Conservation (phyloP, 2,888 invertebrate genomes). For the Matsumyia berberina region DNA sequence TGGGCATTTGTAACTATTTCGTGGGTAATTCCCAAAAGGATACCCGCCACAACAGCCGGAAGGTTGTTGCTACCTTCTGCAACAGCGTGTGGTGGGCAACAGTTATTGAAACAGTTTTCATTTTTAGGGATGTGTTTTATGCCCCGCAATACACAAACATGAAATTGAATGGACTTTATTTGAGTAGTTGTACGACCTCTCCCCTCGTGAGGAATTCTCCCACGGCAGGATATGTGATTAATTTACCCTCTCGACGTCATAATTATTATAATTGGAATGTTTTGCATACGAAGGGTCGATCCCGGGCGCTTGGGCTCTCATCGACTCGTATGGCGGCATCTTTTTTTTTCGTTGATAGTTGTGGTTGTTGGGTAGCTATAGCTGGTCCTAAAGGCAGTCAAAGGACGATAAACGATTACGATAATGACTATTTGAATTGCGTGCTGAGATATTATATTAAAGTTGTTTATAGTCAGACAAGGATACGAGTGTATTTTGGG, state of each 20-base stretch:
- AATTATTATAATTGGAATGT: slow-evolving; percentile 75
- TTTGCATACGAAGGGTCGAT: slow-evolving; percentile 65
- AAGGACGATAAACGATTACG: slow-evolving; percentile 59
- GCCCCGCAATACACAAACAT: slow-evolving; percentile 52
- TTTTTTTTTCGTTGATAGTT: slow-evolving; percentile 42
- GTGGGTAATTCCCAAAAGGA: slow-evolving; percentile 66
- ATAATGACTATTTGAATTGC: slow-evolving; percentile 51
- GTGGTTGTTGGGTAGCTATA: slow-evolving; percentile 30
- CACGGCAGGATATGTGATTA: slow-evolving; percentile 73
- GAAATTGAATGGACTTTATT: slow-evolving; percentile 48
- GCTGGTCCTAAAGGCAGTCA: slow-evolving; percentile 12
- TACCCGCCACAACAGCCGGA: slow-evolving; percentile 55
- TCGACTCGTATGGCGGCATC: slow-evolving; percentile 1
- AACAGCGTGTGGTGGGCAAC: slow-evolving; percentile 61
- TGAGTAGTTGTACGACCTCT: slow-evolving; percentile 25
- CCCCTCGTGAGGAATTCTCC: slow-evolving; percentile 45
- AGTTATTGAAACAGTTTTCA: slow-evolving; percentile 66
- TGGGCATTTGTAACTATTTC: slow-evolving; percentile 40
- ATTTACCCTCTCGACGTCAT: slow-evolving; percentile 74
- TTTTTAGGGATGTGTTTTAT: slow-evolving; percentile 52
- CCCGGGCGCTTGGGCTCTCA: no score
- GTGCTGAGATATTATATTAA: slow-evolving; percentile 44
- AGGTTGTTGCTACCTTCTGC: slow-evolving; percentile 46
- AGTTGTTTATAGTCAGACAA: slow-evolving; percentile 12
- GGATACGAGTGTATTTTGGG: background rate